Percentiles rank a stretch among this genome's conserved stretches.
These are phyloP conservation scores for Plotosus lineatus DNA, from an alignment of 2,113 vertebrate species.

Conservation along the genomic window DNA sequence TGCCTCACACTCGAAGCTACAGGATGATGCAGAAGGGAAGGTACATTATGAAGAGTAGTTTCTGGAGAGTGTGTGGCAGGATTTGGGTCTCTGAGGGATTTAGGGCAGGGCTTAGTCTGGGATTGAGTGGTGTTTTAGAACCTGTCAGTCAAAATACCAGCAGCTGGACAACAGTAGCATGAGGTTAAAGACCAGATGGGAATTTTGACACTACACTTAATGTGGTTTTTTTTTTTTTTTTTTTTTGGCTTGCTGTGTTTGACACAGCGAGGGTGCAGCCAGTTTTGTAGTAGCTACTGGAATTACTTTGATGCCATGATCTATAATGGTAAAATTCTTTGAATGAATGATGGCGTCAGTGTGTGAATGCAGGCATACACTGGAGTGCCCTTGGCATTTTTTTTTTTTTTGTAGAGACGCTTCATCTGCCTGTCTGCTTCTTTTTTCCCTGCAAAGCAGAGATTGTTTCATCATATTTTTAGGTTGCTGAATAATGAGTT, in stretches of 20 bases:
- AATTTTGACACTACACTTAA: not conserved
- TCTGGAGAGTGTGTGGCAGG: not conserved
- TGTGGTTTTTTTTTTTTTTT: not conserved
- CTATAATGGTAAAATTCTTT: not conserved
- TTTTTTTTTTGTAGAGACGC: constrained; percentile 9
- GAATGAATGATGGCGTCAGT: not conserved
- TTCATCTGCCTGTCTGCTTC: constrained; percentile 14
- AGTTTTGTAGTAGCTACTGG: not conserved
- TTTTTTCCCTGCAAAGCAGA: constrained; percentile 38
- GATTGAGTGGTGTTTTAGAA: constrained; percentile 9
- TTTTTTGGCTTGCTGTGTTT: not conserved
- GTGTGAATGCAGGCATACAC: not conserved
- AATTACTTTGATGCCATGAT: not conserved
- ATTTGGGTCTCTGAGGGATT: constrained; percentile 20
- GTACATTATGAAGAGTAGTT: not conserved
- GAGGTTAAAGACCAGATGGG: not conserved
- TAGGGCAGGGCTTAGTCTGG: not conserved
- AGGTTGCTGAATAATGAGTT: constrained; percentile 73
- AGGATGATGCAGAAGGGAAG: not conserved
- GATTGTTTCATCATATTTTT: constrained; percentile 65
- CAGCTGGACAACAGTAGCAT: not conserved
- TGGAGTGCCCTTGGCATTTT: constrained; percentile 33
- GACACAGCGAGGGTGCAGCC: not conserved
- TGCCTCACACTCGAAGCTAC: not conserved
- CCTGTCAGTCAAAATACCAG: not conserved